Base-by-base conservation (phyloP, 2,113 vertebrate genomes). In the Chunga burmeisteri region DNA sequence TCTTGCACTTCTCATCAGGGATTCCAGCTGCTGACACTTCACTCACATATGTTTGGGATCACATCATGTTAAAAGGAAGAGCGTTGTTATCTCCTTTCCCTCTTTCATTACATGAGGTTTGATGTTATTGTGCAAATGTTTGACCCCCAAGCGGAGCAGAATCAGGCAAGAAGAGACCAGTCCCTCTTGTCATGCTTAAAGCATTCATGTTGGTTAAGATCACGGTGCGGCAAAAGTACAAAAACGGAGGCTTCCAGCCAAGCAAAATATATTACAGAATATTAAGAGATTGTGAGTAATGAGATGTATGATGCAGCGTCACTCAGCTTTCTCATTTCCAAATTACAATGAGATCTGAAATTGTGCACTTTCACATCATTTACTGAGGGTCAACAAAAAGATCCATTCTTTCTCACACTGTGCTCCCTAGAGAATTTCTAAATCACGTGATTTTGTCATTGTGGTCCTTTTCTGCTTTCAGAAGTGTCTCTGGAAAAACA, bases 281-380 rank as follows among this genome's bases (percentile, higher is more conserved):
- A 59, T 19, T 36, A 85, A 67, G 77, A 82, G 40, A 38, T 25
- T 55, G 36, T 46, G 49, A 97, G 74, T 38, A 93, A 92, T 86
- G 88, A 82, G 65, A 93, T 87, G 66, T 56, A 88, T 91, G 89
- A 96, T 82, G 46, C 62, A 52, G 88, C 80, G 65, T 70, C 77
- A 82, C 72, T 92, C 88, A 89, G 59, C 68, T 86, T 78, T 94
- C 94, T 97, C 90, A 90, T 90, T 96, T 94, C 89, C 56, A 77
- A 52, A 26, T 36, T 55, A 58, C 74, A 95, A 47, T 62, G 84
- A 93, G 93, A 94, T 67, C 81, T 95, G 96, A 94, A 91, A 86
- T 78, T 71, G 42, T 77, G 59, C 59, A 47, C 75, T 96, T 96
- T 89, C 75, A 67, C 0, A 0, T 67, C 46, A 86, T 90, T 94